phyloP scores from a whole-genome alignment of 2,113 vertebrate species.

The Procavia capensis region DNA sequence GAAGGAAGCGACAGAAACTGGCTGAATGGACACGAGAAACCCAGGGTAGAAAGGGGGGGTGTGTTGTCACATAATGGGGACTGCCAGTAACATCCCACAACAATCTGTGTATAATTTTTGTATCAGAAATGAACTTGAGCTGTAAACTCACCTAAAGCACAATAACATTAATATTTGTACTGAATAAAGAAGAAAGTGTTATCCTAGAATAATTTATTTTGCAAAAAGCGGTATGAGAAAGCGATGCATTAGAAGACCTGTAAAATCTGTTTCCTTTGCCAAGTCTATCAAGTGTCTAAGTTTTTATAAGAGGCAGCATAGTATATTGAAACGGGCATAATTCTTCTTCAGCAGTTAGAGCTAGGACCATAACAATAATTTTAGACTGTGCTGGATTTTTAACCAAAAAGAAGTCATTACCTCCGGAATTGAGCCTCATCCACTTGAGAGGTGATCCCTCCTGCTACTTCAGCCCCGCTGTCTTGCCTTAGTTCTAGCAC shows the following conservation, averaged over 20 bases:
- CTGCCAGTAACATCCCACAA: too few relatives aligned
- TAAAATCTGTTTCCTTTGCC: background rate
- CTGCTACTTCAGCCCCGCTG: rapidly evolving
- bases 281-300: background rate
- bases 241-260: background rate
- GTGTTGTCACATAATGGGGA: too few relatives aligned
- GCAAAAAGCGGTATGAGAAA: background rate
- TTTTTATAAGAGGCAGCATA: background rate
- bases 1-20: too few relatives aligned
- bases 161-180: too few relatives aligned
- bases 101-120: too few relatives aligned
- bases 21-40: too few relatives aligned
- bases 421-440: background rate
- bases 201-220: background rate
- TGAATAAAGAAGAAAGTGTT: background rate
- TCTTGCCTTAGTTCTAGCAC: too few relatives aligned
- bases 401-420: background rate
- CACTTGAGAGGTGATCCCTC: too few relatives aligned
- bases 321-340: rapidly evolving
- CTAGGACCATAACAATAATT: too few relatives aligned
- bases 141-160: too few relatives aligned
- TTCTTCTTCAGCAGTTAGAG: background rate
- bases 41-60: too few relatives aligned
- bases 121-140: too few relatives aligned
- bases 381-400: background rate